phyloP scores from a whole-genome alignment of 2,888 invertebrate species.

The Chymomyza fuscimana region DNA sequence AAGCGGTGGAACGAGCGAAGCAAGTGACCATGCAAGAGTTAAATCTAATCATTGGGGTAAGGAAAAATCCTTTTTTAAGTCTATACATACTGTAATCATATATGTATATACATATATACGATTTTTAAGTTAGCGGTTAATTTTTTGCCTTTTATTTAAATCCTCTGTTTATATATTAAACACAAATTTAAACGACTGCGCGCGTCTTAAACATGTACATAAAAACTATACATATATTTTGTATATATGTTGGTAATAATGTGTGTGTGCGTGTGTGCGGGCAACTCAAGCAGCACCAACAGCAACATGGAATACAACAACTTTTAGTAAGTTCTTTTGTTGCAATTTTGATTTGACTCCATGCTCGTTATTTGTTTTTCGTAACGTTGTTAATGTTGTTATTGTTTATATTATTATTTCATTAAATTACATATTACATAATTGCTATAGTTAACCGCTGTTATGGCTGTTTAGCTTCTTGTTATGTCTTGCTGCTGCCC shows the following conservation, averaged over 20 bases:
- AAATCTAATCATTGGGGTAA: slow-evolving; percentile 98
- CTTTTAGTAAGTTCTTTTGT: slow-evolving; percentile 89
- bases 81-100: slow-evolving; percentile 10
- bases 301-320: slow-evolving; percentile 94
- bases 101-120: slow-evolving; percentile 8
- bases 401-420: slow-evolving; percentile 16
- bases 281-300: slow-evolving; percentile 86
- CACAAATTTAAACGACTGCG: background rate
- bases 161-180: slow-evolving; percentile 13
- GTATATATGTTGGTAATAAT: slow-evolving; percentile 33
- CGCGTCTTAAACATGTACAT: background rate
- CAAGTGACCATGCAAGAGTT: slow-evolving; percentile 98
- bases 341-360: slow-evolving; percentile 25
- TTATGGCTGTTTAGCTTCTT: background rate
- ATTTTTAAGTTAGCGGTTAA: slow-evolving; percentile 4
- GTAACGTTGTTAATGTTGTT: slow-evolving; percentile 10
- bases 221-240: slow-evolving; percentile 2
- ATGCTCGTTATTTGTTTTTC: slow-evolving; percentile 35
- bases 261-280: slow-evolving; percentile 47
- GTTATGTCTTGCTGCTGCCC: background rate
- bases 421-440: slow-evolving; percentile 1
- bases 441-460: background rate
- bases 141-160: slow-evolving; percentile 9
- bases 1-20: slow-evolving; percentile 97
- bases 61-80: slow-evolving; percentile 75